Evolutionary conservation across 2,888 invertebrate species (phyloP).

Genomic region (Stenodema calcarata): DNA sequence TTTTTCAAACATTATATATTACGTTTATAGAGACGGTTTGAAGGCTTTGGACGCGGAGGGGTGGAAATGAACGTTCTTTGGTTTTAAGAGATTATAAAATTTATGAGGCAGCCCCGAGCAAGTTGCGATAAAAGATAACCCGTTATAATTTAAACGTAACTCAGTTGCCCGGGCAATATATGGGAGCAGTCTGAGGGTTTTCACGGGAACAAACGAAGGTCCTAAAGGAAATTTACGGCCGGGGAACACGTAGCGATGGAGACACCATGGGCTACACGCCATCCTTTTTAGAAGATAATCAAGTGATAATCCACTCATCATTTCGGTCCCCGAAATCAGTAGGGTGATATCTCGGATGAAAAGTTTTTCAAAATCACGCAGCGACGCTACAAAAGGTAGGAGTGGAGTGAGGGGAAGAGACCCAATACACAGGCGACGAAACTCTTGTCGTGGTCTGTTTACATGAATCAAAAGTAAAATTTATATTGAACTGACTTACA

Average conservation of each 20-base stretch:
- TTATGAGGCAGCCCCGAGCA: constrained; percentile 19
- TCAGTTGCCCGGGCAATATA: constrained; percentile 36
- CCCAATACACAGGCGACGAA: no score
- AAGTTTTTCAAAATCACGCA: constrained; percentile 30
- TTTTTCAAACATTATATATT: not conserved
- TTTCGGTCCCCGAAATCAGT: not conserved
- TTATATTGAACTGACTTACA: no score
- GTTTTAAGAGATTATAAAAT: constrained; percentile 32
- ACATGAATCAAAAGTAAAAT: no score
- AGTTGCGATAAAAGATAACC: constrained; percentile 44
- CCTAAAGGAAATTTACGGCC: constrained; percentile 36
- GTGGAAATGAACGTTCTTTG: not conserved
- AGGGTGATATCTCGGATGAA: not conserved
- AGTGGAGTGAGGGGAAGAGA: no score
- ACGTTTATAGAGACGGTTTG: not conserved
- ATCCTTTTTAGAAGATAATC: constrained; percentile 19
- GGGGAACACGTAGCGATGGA: constrained; percentile 9
- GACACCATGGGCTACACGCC: constrained; percentile 19
- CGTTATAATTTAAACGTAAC: constrained; percentile 42
- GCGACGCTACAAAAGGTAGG: not conserved
- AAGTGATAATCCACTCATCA: constrained; percentile 31
- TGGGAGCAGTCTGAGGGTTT: constrained; percentile 31
- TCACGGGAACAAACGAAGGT: constrained; percentile 35
- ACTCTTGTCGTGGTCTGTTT: no score
- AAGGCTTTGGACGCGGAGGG: not conserved